Percentiles rank a stretch among this genome's conserved stretches.
These are phyloP conservation scores for Lochmaea crataegi DNA, from an alignment of 2,888 invertebrate species.

Conservation along the genomic window DNA sequence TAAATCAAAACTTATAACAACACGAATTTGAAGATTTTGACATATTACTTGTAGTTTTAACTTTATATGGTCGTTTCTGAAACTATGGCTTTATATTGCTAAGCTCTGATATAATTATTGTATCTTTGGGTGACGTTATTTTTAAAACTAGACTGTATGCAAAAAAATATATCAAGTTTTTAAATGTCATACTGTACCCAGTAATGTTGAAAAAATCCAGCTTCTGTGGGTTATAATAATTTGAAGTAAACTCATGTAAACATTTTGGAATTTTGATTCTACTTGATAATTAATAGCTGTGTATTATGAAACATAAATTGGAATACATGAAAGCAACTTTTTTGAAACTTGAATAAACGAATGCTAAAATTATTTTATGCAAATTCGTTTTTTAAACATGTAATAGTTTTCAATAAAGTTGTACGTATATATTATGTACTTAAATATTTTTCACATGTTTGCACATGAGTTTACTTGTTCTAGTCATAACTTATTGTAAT, in stretches of 20 bases:
- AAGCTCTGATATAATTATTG: background rate
- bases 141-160: background rate
- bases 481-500: background rate
- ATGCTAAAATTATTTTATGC: too few relatives aligned
- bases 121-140: background rate
- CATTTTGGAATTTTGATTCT: background rate
- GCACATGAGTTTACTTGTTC: constrained; percentile 3
- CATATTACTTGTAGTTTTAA: constrained; percentile 4
- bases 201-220: background rate
- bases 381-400: too few relatives aligned
- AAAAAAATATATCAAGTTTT: background rate
- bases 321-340: too few relatives aligned
- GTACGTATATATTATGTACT: too few relatives aligned
- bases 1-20: too few relatives aligned
- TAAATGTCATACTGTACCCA: background rate
- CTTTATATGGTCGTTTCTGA: background rate
- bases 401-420: too few relatives aligned
- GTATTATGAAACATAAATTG: too few relatives aligned
- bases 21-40: background rate
- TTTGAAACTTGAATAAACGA: too few relatives aligned
- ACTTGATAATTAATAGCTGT: too few relatives aligned
- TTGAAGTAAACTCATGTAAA: background rate
- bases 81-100: background rate
- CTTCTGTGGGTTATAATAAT: background rate
- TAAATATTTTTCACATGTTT: background rate